Evolutionary conservation across 2,797 vertebrate genomes (phyloP).

Genomic region (Amblyraja radiata): DNA sequence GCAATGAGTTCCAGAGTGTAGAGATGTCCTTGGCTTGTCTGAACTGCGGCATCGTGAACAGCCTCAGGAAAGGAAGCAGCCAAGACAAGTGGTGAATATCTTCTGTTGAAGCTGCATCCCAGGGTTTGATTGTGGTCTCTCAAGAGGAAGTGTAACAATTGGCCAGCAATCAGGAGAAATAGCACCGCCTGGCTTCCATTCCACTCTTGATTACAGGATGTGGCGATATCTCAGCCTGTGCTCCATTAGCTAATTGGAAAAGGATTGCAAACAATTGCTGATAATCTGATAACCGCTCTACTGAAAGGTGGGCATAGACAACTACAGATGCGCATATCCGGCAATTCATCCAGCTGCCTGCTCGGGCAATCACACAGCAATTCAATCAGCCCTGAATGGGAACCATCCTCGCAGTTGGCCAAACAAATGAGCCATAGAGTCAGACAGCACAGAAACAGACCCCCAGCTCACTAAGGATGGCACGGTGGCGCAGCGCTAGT

Average conservation of each 20-base stretch:
- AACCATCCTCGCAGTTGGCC: too few species aligned
- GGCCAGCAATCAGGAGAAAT: not conserved
- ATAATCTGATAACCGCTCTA: not conserved
- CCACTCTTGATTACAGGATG: not conserved
- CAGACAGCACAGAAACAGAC: too few species aligned
- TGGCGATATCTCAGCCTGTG: too few species aligned
- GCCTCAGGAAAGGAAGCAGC: not conserved
- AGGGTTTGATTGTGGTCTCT: not conserved
- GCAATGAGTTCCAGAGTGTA: not conserved
- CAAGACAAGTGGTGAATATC: not conserved
- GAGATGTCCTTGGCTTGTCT: not conserved
- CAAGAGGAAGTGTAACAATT: constrained; percentile 1
- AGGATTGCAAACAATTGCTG: not conserved
- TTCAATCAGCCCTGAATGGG: not conserved
- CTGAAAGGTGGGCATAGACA: too few species aligned
- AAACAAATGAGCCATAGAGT: too few species aligned
- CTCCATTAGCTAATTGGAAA: constrained; percentile 11
- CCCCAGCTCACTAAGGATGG: too few species aligned
- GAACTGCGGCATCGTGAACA: not conserved
- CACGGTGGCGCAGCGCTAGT: too few species aligned
- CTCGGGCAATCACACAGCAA: not conserved
- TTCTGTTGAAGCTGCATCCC: not conserved
- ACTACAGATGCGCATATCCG: not conserved
- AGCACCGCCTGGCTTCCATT: not conserved
- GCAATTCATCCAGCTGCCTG: not conserved